Percentiles rank a stretch among this genome's conserved stretches.
Evolutionary conservation across 2,113 vertebrate species (phyloP).

Genomic region (Chlorodrepanis virens): DNA sequence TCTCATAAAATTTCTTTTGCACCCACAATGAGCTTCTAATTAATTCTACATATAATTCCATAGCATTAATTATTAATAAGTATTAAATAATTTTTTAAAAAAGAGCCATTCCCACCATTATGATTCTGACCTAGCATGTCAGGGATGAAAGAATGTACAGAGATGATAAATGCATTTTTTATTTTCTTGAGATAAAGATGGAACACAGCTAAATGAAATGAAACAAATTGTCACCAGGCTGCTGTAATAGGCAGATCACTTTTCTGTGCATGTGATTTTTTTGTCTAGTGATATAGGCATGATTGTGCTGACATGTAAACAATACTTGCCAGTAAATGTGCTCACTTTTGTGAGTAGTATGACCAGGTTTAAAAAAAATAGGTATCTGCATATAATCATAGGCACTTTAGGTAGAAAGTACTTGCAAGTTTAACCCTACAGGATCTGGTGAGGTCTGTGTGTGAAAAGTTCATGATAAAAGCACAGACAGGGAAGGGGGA

Average conservation of each 20-base stretch:
- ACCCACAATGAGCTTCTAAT: neutral
- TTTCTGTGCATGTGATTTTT: neutral
- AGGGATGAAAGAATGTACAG: neutral
- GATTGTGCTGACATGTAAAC: neutral
- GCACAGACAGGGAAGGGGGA: neutral
- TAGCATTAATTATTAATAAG: conserved; percentile 53
- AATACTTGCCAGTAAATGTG: neutral
- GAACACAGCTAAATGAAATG: neutral
- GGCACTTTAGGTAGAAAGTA: neutral
- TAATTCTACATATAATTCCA: conserved; percentile 51
- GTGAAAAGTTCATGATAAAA: neutral
- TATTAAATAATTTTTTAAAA: neutral
- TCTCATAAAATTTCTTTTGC: conserved; percentile 4
- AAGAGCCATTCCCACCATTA: neutral
- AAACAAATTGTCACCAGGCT: neutral
- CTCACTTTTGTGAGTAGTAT: neutral
- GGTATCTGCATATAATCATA: neutral
- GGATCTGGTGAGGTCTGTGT: rapidly evolving
- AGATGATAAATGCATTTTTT: neutral
- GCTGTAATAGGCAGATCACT: neutral
- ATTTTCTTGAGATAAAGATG: neutral
- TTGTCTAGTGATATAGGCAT: neutral
- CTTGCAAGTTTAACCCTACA: neutral
- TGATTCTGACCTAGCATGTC: neutral
- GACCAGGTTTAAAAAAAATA: neutral